phyloP scores from a whole-genome alignment of 1,140 invertebrate genomes.

The Pachyrhynchus sulphureomaculatus region DNA sequence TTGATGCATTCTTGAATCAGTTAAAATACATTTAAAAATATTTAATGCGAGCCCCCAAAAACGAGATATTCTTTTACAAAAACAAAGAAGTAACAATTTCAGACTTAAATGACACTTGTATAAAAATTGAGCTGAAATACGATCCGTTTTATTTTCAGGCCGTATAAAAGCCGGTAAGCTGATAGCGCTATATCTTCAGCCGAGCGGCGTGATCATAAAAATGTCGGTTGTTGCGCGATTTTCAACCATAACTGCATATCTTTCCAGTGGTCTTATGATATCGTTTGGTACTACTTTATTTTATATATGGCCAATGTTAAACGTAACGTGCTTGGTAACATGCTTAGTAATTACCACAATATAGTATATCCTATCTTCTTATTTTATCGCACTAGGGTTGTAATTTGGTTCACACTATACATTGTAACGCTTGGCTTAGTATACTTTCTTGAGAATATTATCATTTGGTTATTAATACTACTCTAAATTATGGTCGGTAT shows the following conservation, averaged over 20 bases:
- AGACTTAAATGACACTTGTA: slow-evolving; percentile 48
- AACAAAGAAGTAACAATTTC: slow-evolving; percentile 42
- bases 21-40: too few relatives aligned
- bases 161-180: slow-evolving; percentile 51
- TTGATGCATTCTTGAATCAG: too few relatives aligned
- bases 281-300: neutral
- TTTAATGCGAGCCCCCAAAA: neutral
- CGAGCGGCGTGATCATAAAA: slow-evolving; percentile 50
- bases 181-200: slow-evolving; percentile 51
- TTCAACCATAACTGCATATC: slow-evolving; percentile 39
- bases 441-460: too few relatives aligned
- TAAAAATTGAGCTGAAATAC: slow-evolving; percentile 48
- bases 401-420: too few relatives aligned
- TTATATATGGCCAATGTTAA: neutral
- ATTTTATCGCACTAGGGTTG: too few relatives aligned
- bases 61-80: slow-evolving; percentile 13
- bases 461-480: too few relatives aligned
- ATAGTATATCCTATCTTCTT: too few relatives aligned
- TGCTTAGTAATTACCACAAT: too few relatives aligned
- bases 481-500: too few relatives aligned
- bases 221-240: slow-evolving; percentile 44
- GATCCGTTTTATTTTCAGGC: slow-evolving; percentile 52
- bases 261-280: slow-evolving; percentile 12
- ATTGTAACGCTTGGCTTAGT: too few relatives aligned
- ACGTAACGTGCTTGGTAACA: too few relatives aligned